A percentile compares a stretch with the other conserved stretches of the same genome.
Conservation (phyloP, 1,140 invertebrate species). For the Saccostrea cuccullata region DNA sequence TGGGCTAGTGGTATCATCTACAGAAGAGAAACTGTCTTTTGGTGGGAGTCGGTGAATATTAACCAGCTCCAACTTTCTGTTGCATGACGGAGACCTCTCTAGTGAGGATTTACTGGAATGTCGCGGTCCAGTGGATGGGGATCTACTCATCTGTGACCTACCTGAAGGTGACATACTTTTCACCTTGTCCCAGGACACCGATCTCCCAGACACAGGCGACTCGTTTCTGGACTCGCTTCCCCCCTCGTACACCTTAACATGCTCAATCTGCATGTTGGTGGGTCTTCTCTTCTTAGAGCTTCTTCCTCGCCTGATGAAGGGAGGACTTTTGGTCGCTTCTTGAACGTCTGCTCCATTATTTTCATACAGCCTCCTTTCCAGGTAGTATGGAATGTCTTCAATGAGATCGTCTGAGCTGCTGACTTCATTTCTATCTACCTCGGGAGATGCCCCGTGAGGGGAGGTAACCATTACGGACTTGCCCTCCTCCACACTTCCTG, state of each 20-base stretch:
- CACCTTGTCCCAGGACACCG: conserved; percentile 34
- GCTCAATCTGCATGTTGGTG: conserved; percentile 62
- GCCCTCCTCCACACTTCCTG: background rate
- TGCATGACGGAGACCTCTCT: conserved; percentile 67
- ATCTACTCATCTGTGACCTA: conserved; percentile 32
- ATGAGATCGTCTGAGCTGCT: conserved; percentile 69
- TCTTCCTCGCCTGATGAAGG: conserved; percentile 49
- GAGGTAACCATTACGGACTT: background rate
- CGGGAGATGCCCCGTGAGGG: background rate
- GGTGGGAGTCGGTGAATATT: conserved; percentile 77
- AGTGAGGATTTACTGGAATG: conserved; percentile 46
- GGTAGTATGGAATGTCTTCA: conserved; percentile 79
- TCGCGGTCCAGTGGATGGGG: conserved; percentile 39
- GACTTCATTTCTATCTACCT: background rate
- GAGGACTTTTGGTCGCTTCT: conserved; percentile 51
- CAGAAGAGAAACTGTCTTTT: conserved; percentile 78
- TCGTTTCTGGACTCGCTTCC: conserved; percentile 38
- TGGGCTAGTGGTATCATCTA: conserved; percentile 79
- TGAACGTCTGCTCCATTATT: conserved; percentile 60
- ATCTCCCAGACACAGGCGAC: background rate
- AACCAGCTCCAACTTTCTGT: conserved; percentile 76
- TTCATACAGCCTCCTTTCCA: conserved; percentile 75
- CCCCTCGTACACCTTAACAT: conserved; percentile 63
- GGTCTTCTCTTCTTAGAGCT: conserved; percentile 60
- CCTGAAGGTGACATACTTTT: conserved; percentile 51